Base-by-base conservation (phyloP, 2,797 vertebrate genomes). In the Sebastes diploproa region DNA sequence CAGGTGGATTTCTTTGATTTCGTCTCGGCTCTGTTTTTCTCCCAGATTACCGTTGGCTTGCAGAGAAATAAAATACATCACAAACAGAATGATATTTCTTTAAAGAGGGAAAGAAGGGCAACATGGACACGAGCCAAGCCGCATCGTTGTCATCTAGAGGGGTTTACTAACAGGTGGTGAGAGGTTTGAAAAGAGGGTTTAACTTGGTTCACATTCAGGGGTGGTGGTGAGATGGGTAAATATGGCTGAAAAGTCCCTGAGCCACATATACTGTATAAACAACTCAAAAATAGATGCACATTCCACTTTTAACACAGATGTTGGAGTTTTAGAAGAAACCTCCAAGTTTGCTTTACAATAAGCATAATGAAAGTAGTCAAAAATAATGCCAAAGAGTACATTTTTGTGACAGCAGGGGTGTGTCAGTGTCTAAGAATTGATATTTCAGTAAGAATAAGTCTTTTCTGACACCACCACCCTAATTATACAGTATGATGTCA, bases 1-100 rank as follows among this genome's bases (percentile, higher is more conserved):
- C 86, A 58, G 78, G 82, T 89, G 89, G 66, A 18, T 73, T 83
- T 80, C 72, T 88, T 83, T 91, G 86, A 89, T 85, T 89, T 72
- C 3, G 16, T 72, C 52, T 86, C 32, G 2, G 65, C 80, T 88
- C 80, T 88, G 73, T 81, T 90, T 77, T 59, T 83, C 76, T 84
- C 77, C 74, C 77, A 78, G 56, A 82, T 78, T 77, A 79, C 77
- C 0, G 36, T 25, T 80, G 83, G 83, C 72, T 84, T 46, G 73
- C 77, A 61, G 56, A 71, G 50, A 70, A 77, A 80, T 74, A 50
- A 83, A 82, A 78, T 7, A 20, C 70, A 68, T 54, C 80, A 77
- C 65, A 79, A 55, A 84, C 54, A 78, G 62, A 86, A 30, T 4
- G 42, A 67, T 63, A 46, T 27, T 50, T 73, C 68, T 80, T 82